Conservation (phyloP, 2,888 invertebrate genomes). For the Ferdinandea cuprea region DNA sequence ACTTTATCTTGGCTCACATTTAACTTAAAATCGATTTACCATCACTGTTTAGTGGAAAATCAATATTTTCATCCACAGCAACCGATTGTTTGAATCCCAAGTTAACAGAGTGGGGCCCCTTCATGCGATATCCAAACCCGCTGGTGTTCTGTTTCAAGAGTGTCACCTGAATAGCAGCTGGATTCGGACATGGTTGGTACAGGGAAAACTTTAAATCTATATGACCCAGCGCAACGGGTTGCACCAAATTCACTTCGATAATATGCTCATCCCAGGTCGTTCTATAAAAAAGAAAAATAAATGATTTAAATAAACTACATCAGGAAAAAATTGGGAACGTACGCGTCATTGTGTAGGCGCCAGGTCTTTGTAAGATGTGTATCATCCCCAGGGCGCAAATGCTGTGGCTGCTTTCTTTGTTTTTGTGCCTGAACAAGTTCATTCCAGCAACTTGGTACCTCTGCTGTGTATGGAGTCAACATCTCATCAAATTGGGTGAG, state of each 20-base stretch:
- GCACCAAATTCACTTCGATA: constrained; percentile 93
- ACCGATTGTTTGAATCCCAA: constrained; percentile 83
- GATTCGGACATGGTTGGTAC: constrained; percentile 89
- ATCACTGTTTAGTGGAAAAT: constrained; percentile 78
- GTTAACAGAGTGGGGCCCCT: constrained; percentile 80
- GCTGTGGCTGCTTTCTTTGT: constrained; percentile 93
- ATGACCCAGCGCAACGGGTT: constrained; percentile 92
- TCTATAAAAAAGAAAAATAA: constrained; percentile 78
- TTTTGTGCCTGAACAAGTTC: constrained; percentile 96
- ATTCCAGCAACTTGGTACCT: constrained; percentile 96
- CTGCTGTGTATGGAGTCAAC: constrained; percentile 88
- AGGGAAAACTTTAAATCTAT: constrained; percentile 94
- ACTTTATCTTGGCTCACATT: constrained; percentile 78
- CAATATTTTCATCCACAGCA: constrained; percentile 82
- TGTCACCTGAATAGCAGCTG: constrained; percentile 92
- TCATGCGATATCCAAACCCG: constrained; percentile 86
- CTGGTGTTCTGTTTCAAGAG: constrained; percentile 88
- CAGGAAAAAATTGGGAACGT: constrained; percentile 76
- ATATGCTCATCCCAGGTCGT: constrained; percentile 97
- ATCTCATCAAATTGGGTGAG: constrained; percentile 90
- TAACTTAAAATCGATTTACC: constrained; percentile 77
- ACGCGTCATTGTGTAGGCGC: constrained; percentile 93
- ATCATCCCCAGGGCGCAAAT: constrained; percentile 86
- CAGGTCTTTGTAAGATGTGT: constrained; percentile 92
- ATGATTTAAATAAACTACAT: constrained; percentile 10